These are phyloP conservation scores for Urocitellus parryii DNA, from an alignment of 2,113 vertebrate genomes.

Conservation along the genomic window DNA sequence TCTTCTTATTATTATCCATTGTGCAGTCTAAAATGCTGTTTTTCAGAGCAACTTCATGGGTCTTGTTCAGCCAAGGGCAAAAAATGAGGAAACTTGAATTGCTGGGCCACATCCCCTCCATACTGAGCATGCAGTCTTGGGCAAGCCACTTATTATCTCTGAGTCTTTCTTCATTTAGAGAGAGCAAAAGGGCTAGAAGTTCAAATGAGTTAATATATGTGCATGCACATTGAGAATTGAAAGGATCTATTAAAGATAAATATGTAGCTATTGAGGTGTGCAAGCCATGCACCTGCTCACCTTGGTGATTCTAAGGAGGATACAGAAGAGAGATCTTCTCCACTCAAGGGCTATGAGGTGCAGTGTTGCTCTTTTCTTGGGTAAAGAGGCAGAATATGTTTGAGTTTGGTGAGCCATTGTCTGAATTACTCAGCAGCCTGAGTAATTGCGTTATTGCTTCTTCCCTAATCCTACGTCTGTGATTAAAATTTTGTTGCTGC, in stretches of 20 bases:
- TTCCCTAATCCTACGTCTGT: background rate
- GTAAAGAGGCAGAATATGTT: background rate
- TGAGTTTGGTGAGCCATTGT: background rate
- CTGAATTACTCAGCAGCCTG: background rate
- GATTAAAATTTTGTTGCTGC: background rate
- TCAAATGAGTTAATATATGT: background rate
- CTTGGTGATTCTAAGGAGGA: background rate
- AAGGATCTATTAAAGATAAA: background rate
- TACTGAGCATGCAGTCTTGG: background rate
- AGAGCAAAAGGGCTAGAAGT: conserved; percentile 10
- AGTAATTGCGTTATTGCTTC: background rate
- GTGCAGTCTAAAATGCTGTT: background rate
- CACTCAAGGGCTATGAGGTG: background rate
- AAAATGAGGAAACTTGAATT: background rate
- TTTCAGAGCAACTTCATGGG: background rate
- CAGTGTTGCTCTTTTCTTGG: background rate
- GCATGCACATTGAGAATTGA: background rate
- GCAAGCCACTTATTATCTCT: background rate
- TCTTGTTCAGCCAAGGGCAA: background rate
- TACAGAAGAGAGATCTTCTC: background rate
- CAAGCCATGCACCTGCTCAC: background rate
- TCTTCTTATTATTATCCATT: background rate
- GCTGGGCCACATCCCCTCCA: background rate
- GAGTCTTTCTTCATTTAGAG: background rate
- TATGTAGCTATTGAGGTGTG: background rate